Evolutionary conservation across 2,888 invertebrate species (phyloP).

Genomic region (Drosophila tanythrix): DNA sequence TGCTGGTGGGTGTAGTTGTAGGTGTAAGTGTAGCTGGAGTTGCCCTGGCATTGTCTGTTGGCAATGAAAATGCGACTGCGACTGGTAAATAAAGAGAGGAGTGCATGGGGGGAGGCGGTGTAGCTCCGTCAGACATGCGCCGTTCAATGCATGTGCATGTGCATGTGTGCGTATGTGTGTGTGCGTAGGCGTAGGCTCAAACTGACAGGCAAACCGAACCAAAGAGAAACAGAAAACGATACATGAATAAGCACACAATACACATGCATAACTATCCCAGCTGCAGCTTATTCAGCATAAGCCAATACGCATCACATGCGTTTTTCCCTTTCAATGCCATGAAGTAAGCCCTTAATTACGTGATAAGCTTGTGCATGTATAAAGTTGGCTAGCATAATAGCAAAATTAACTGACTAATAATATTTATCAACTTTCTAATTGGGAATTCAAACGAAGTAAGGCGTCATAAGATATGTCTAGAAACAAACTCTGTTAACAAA

Average conservation of each 20-base stretch:
- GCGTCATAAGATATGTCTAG: background rate
- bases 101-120: background rate
- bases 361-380: background rate
- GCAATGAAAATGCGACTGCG: constrained; percentile 75
- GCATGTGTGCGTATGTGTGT: background rate
- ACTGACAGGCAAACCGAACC: constrained; percentile 2
- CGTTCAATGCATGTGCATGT: constrained; percentile 29
- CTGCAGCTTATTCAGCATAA: background rate
- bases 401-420: background rate
- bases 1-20: constrained; percentile 43
- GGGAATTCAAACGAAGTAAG: background rate
- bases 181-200: constrained; percentile 42
- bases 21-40: constrained; percentile 42
- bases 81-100: background rate
- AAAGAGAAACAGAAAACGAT: constrained; percentile 14
- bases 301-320: background rate
- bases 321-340: background rate
- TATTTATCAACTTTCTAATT: background rate
- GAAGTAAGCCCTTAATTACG: background rate
- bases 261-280: constrained; percentile 15
- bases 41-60: constrained; percentile 81
- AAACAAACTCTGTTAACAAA: background rate
- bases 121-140: constrained; percentile 66
- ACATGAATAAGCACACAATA: constrained; percentile 3
- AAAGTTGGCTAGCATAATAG: background rate